A percentile compares a stretch with the other conserved stretches of the same genome.
Conservation (phyloP, 2,888 invertebrate species). For the Diarsia dahlii region DNA sequence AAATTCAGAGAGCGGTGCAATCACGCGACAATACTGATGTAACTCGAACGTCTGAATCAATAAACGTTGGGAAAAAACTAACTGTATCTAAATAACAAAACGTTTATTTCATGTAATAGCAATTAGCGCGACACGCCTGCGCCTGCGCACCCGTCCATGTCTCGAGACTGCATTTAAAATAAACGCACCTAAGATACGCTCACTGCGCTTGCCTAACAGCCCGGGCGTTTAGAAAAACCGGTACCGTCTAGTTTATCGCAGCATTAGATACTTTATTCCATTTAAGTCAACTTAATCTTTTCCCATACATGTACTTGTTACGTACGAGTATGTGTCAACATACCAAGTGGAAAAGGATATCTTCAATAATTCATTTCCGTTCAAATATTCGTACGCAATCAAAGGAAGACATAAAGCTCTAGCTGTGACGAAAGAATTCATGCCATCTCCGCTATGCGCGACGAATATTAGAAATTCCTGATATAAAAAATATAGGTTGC, state of each 20-base stretch:
- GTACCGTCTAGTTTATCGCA: conserved; percentile 53
- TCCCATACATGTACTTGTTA: conserved; percentile 35
- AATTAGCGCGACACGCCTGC: conserved; percentile 73
- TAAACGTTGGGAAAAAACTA: conserved; percentile 70
- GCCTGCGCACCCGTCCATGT: conserved; percentile 67
- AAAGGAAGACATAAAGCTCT: conserved; percentile 55
- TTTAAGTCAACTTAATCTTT: conserved; percentile 26
- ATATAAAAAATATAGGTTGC: conserved; percentile 54
- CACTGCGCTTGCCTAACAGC: conserved; percentile 57
- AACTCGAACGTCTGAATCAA: conserved; percentile 53
- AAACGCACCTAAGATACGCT: conserved; percentile 59
- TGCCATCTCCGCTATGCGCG: conserved; percentile 39
- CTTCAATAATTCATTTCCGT: conserved; percentile 50
- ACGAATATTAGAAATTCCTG: conserved; percentile 60
- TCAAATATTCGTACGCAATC: conserved; percentile 58
- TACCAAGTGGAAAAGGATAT: conserved; percentile 41
- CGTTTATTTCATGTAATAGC: conserved; percentile 67
- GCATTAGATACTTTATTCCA: conserved; percentile 48
- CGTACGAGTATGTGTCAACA: conserved; percentile 21
- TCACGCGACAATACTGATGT: conserved; percentile 56
- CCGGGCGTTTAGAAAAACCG: conserved; percentile 53
- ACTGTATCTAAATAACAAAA: conserved; percentile 74
- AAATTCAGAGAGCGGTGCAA: conserved; percentile 49
- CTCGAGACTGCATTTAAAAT: conserved; percentile 59
- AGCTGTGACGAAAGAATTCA: conserved; percentile 56